Percentiles rank a stretch among this genome's conserved stretches.
These are phyloP conservation scores for Colius striatus DNA, from an alignment of 2,113 vertebrate species.

Conservation along the genomic window DNA sequence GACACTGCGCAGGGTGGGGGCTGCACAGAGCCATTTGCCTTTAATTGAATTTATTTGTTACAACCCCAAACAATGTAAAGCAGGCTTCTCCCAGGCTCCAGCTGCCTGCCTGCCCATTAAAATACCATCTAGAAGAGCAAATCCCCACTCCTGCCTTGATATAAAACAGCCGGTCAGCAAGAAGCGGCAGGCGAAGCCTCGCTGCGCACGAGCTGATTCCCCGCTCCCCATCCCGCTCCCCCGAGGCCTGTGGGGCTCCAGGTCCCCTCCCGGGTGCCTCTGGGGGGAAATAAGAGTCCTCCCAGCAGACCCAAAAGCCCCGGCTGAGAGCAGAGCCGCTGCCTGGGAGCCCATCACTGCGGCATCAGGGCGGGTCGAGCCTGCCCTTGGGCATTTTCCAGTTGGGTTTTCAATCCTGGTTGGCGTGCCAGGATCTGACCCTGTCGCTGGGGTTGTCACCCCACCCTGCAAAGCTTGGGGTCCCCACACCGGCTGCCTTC, in stretches of 20 bases:
- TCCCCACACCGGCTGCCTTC: not conserved
- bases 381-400: not conserved
- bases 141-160: conserved; percentile 69
- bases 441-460: not conserved
- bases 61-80: conserved; percentile 75
- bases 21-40: conserved; percentile 59
- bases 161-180: conserved; percentile 69
- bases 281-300: not conserved
- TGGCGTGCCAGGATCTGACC: not conserved
- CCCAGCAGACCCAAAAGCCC: not conserved
- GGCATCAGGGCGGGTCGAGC: not conserved
- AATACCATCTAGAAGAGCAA: conserved; percentile 72
- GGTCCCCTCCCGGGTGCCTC: not conserved
- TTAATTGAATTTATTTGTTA: conserved; percentile 73
- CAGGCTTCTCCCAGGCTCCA: conserved; percentile 70
- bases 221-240: not conserved
- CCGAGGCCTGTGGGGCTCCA: not conserved
- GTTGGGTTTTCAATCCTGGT: not conserved
- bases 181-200: not conserved
- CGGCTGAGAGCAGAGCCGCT: fast-evolving
- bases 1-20: conserved; percentile 49
- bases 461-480: not conserved
- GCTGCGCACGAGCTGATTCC: not conserved
- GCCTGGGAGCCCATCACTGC: not conserved
- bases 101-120: conserved; percentile 72